These are phyloP conservation scores for Anthopleura sola DNA, from an alignment of 64 coral and sea anemone species.

Conservation along the genomic window DNA sequence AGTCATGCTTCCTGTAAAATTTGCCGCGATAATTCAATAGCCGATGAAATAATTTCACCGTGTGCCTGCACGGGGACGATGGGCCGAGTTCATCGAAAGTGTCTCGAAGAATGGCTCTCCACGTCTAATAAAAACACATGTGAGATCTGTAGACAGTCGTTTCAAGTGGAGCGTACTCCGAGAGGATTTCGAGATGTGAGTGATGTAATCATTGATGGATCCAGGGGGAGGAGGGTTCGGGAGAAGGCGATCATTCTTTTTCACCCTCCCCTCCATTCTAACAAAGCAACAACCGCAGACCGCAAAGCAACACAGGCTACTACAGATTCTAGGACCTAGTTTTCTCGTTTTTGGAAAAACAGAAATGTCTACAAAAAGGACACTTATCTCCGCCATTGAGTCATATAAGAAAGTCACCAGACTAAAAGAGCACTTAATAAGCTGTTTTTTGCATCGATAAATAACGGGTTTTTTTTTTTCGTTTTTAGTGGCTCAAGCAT, in stretches of 20 bases:
- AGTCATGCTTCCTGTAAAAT: slow-evolving; percentile 60
- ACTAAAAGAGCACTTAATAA: too few relatives aligned
- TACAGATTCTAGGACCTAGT: too few relatives aligned
- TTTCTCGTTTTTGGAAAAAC: too few relatives aligned
- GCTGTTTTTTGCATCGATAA: too few relatives aligned
- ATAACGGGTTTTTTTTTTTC: neutral
- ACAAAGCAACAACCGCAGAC: too few relatives aligned
- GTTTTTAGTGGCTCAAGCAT: slow-evolving; percentile 64
- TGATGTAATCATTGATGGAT: neutral
- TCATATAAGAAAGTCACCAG: too few relatives aligned
- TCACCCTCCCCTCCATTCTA: too few relatives aligned
- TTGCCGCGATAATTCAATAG: slow-evolving; percentile 58
- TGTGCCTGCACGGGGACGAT: slow-evolving; percentile 76
- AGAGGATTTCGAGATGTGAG: slow-evolving; percentile 67
- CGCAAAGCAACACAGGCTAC: too few relatives aligned
- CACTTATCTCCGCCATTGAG: too few relatives aligned
- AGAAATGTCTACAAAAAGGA: too few relatives aligned
- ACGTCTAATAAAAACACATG: slow-evolving; percentile 71
- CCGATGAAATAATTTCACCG: slow-evolving; percentile 59
- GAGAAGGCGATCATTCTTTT: too few relatives aligned
- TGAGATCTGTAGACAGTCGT: slow-evolving; percentile 79
- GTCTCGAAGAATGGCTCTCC: slow-evolving; percentile 83
- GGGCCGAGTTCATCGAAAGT: slow-evolving; percentile 59
- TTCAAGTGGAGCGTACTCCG: slow-evolving; percentile 45
- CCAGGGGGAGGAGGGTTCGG: too few relatives aligned